A percentile compares a stretch with the other conserved stretches of the same genome.
These are phyloP conservation scores for Alosa sapidissima DNA, from an alignment of 2,797 vertebrate genomes.

Conservation along the genomic window DNA sequence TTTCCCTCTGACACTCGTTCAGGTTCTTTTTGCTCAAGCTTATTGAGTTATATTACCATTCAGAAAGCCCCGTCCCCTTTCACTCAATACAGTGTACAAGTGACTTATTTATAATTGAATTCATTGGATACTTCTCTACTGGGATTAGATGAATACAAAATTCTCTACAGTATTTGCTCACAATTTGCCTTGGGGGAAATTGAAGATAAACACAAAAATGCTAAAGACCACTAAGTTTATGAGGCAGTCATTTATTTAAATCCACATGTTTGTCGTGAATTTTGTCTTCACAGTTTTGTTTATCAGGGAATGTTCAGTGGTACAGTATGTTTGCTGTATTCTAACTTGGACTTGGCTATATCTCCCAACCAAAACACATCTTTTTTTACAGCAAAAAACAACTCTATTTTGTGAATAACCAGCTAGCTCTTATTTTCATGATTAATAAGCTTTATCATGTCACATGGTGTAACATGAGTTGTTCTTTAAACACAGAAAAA, in stretches of 20 bases:
- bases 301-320: conserved; percentile 2
- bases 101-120: not conserved
- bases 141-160: not conserved
- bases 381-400: not conserved
- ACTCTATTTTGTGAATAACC: not conserved
- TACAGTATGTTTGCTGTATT: not conserved
- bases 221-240: not conserved
- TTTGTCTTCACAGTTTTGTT: not conserved
- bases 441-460: conserved; percentile 28
- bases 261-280: not conserved
- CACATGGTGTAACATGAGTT: not conserved
- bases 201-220: not conserved
- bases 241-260: not conserved
- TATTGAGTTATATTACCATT: not conserved
- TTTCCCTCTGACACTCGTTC: not conserved
- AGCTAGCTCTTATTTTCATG: not conserved
- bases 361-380: conserved; percentile 4
- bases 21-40: not conserved
- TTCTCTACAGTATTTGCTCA: not conserved
- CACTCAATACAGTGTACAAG: not conserved
- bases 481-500: not conserved
- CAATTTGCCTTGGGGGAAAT: not conserved
- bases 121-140: not conserved
- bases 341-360: not conserved
- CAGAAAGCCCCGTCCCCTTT: not conserved